Percentiles rank a stretch among this genome's conserved stretches.
These are phyloP conservation scores for Salvator merianae DNA, from an alignment of 2,113 vertebrate genomes.

Conservation along the genomic window DNA sequence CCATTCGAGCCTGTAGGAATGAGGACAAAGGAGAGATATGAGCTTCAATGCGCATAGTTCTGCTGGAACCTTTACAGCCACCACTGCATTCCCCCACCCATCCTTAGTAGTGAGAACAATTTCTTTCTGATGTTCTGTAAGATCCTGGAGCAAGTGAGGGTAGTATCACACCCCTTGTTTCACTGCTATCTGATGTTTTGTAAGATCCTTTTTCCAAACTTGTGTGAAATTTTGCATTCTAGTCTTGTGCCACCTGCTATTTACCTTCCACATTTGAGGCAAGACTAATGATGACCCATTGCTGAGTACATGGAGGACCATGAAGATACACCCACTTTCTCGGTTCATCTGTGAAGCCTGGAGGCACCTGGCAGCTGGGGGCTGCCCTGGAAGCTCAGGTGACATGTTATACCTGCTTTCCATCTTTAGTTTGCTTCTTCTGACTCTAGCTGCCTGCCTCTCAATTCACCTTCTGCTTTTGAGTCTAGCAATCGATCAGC, in stretches of 20 bases:
- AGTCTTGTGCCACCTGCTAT: not conserved
- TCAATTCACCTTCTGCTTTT: too few species aligned
- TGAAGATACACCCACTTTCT: not conserved
- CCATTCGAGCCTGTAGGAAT: slow-evolving; percentile 81
- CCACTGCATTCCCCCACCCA: not conserved
- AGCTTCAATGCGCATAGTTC: too few species aligned
- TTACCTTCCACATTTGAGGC: not conserved
- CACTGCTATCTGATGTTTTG: too few species aligned
- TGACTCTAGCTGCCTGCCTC: too few species aligned
- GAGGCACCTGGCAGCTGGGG: too few species aligned
- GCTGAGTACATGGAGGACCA: not conserved
- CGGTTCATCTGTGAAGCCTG: too few species aligned
- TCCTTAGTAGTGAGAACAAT: not conserved
- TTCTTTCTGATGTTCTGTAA: not conserved
- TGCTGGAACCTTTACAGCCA: not conserved
- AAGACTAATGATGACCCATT: not conserved
- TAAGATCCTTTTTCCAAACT: not conserved
- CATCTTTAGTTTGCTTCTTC: too few species aligned
- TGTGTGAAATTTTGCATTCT: not conserved
- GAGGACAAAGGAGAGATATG: not conserved
- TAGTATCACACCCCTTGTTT: too few species aligned
- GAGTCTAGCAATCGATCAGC: too few species aligned
- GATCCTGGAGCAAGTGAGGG: too few species aligned
- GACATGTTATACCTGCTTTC: too few species aligned
- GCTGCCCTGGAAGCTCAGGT: too few species aligned